Percentiles rank a stretch among this genome's conserved stretches.
phyloP scores from a whole-genome alignment of 2,888 invertebrate genomes.

The Hypena proboscidalis region DNA sequence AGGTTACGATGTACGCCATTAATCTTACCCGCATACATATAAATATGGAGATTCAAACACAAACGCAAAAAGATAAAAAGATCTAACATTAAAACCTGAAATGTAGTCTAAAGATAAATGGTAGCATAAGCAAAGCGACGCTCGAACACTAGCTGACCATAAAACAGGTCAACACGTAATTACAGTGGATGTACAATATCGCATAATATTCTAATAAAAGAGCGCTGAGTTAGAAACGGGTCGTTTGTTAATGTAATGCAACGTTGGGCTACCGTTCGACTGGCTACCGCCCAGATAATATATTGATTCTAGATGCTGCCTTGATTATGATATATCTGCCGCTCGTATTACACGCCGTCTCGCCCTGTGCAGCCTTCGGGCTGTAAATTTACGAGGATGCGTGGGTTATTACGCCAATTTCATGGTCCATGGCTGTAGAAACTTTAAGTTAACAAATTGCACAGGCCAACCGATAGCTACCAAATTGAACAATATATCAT shows the following conservation, averaged over 20 bases:
- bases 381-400: conserved; percentile 47
- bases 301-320: conserved; percentile 54
- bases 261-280: conserved; percentile 52
- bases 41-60: conserved; percentile 20
- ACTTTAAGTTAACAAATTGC: conserved; percentile 45
- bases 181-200: conserved; percentile 48
- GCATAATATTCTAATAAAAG: conserved; percentile 49
- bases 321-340: conserved; percentile 61
- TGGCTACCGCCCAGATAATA: conserved; percentile 48
- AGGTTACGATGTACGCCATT: conserved; percentile 16
- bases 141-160: conserved; percentile 37
- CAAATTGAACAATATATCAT: conserved; percentile 29
- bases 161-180: conserved; percentile 47
- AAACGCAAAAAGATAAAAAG: conserved; percentile 18
- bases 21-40: conserved; percentile 5
- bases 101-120: conserved; percentile 32
- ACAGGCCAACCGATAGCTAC: conserved; percentile 28
- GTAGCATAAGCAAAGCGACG: conserved; percentile 15
- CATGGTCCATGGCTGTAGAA: conserved; percentile 42
- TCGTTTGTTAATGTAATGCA: conserved; percentile 53
- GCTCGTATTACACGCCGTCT: conserved; percentile 44
- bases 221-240: conserved; percentile 48
- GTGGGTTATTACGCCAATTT: conserved; percentile 49
- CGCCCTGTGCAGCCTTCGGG: conserved; percentile 40
- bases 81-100: conserved; percentile 23